A percentile compares a stretch with the other conserved stretches of the same genome.
Evolutionary conservation across 2,888 invertebrate genomes (phyloP).

Genomic region (Alviniconcha strummeri): DNA sequence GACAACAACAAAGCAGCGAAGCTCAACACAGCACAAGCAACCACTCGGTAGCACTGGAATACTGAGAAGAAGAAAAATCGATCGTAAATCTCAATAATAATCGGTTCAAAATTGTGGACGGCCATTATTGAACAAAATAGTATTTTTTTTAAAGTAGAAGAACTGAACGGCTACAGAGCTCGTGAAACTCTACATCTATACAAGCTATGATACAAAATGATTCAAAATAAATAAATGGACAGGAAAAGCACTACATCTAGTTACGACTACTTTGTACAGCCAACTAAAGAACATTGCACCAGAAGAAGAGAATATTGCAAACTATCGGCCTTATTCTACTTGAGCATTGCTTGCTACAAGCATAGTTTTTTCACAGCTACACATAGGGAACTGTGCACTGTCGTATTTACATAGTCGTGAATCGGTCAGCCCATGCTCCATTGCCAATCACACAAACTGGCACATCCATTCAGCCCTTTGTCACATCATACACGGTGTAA

Average conservation of each 20-base stretch:
- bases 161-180: too few relatives aligned
- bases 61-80: too few relatives aligned
- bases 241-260: neutral
- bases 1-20: too few relatives aligned
- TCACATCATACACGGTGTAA: slow-evolving; percentile 17
- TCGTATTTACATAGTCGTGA: neutral
- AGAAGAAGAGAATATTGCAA: slow-evolving; percentile 32
- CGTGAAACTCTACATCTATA: too few relatives aligned
- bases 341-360: slow-evolving; percentile 30
- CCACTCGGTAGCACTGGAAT: too few relatives aligned
- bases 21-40: too few relatives aligned
- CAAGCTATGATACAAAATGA: neutral
- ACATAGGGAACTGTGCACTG: neutral
- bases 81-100: too few relatives aligned
- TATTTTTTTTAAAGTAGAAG: too few relatives aligned
- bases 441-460: slow-evolving; percentile 15
- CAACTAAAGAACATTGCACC: slow-evolving; percentile 30
- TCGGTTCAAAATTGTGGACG: too few relatives aligned
- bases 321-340: slow-evolving; percentile 28
- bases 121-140: too few relatives aligned
- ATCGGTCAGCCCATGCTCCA: neutral
- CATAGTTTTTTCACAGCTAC: neutral
- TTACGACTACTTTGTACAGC: neutral
- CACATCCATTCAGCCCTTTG: slow-evolving; percentile 13
- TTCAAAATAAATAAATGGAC: neutral